Conservation (phyloP, 2,888 invertebrate genomes). For the Petrolisthes cinctipes region DNA sequence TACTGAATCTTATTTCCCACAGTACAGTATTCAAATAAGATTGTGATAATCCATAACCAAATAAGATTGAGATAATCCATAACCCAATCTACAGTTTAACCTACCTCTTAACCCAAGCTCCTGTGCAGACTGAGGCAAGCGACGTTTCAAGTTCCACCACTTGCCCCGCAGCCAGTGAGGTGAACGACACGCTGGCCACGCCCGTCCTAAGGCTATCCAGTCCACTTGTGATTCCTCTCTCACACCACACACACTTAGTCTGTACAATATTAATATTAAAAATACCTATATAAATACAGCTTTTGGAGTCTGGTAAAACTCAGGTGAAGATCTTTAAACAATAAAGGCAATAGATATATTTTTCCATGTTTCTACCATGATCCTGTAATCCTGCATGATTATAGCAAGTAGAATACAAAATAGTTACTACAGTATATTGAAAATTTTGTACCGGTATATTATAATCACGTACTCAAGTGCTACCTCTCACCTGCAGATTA, state of each 20-base stretch:
- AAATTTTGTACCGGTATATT: too few species aligned
- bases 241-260: constrained; percentile 69
- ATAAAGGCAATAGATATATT: too few species aligned
- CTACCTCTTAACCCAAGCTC: constrained; percentile 30
- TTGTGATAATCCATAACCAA: neutral
- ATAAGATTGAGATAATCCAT: neutral
- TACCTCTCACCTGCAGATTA: constrained; percentile 69
- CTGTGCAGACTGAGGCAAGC: constrained; percentile 67
- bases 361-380: too few species aligned
- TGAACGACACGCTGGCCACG: constrained; percentile 70
- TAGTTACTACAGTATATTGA: too few species aligned
- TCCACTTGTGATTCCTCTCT: constrained; percentile 71
- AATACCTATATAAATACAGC: neutral
- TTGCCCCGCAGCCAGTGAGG: constrained; percentile 72
- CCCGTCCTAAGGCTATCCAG: constrained; percentile 70
- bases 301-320: too few species aligned
- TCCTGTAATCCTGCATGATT: too few species aligned
- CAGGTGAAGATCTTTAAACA: too few species aligned
- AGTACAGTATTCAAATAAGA: too few species aligned
- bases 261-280: constrained; percentile 65
- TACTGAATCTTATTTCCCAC: too few species aligned
- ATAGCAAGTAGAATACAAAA: neutral
- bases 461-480: too few species aligned
- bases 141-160: constrained; percentile 72
- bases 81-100: neutral